phyloP scores from a whole-genome alignment of 1,140 invertebrate species.

The Aphidius gifuensis region DNA sequence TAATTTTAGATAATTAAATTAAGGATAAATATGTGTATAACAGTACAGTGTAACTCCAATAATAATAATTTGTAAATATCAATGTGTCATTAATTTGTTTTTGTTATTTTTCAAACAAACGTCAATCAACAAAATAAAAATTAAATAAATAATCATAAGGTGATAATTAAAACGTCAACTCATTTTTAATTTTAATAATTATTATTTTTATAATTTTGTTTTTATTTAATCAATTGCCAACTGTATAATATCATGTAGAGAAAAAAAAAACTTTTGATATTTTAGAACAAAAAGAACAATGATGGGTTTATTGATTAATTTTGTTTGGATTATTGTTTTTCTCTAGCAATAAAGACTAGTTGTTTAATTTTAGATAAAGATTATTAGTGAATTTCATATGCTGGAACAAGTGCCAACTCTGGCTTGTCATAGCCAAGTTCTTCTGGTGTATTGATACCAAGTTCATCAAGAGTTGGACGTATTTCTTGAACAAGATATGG shows the following conservation, averaged over 20 bases:
- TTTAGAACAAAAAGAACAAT: neutral
- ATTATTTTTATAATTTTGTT: constrained; percentile 32
- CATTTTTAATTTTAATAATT: constrained; percentile 21
- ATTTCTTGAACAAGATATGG: constrained; percentile 93
- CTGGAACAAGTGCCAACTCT: constrained; percentile 78
- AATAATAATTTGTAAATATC: constrained; percentile 51
- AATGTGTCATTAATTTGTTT: constrained; percentile 46
- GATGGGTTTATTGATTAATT: neutral
- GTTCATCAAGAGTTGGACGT: constrained; percentile 84
- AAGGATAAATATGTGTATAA: constrained; percentile 41
- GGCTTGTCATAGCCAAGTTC: constrained; percentile 97
- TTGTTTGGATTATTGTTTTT: neutral
- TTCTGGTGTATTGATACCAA: constrained; percentile 92
- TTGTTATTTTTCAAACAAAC: constrained; percentile 47
- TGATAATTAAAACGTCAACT: constrained; percentile 35
- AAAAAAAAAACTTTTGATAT: neutral
- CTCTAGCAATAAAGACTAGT: neutral
- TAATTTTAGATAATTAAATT: constrained; percentile 6
- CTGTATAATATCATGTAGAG: neutral
- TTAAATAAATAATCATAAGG: constrained; percentile 21
- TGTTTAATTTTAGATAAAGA: constrained; percentile 7
- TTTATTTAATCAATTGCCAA: neutral
- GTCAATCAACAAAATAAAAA: constrained; percentile 34
- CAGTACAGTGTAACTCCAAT: constrained; percentile 42
- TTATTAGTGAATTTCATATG: constrained; percentile 64